Conservation (phyloP, 2,797 vertebrate species). For the Pseudopleuronectes americanus region DNA sequence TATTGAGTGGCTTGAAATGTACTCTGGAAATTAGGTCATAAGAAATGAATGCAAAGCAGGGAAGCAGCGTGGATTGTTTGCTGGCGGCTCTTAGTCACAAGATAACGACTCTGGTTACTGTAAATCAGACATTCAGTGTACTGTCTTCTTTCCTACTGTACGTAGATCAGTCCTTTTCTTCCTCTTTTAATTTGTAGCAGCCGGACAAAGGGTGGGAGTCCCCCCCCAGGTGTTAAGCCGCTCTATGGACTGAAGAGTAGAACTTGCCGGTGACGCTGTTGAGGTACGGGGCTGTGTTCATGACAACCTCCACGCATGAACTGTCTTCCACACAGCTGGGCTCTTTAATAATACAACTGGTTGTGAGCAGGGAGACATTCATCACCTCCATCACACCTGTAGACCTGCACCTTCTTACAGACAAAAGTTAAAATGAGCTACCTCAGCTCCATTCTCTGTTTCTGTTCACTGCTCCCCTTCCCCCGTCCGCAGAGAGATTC, state of each 20-base stretch:
- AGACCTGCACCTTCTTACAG: background rate
- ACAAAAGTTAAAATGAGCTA: slow-evolving; percentile 16
- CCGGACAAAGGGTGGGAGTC: background rate
- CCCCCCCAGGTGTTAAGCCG: slow-evolving; percentile 9
- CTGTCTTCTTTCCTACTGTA: slow-evolving; percentile 18
- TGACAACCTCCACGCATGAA: slow-evolving; percentile 26
- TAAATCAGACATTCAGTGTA: slow-evolving; percentile 11
- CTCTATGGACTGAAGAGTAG: background rate
- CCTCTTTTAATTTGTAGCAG: background rate
- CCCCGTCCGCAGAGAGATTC: slow-evolving; percentile 21
- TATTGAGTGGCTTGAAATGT: slow-evolving; percentile 67
- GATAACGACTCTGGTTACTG: slow-evolving; percentile 40
- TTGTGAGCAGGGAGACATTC: slow-evolving; percentile 17
- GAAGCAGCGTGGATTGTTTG: slow-evolving; percentile 37
- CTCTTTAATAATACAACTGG: slow-evolving; percentile 44
- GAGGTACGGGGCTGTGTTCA: slow-evolving; percentile 23
- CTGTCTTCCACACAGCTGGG: slow-evolving; percentile 33
- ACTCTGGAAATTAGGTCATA: slow-evolving; percentile 63
- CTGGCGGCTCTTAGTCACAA: slow-evolving; percentile 14
- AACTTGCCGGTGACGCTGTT: background rate
- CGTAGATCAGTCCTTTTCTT: background rate
- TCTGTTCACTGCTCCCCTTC: slow-evolving; percentile 2
- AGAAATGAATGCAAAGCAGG: slow-evolving; percentile 58
- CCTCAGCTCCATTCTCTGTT: slow-evolving; percentile 13
- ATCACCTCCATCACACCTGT: slow-evolving; percentile 24